phyloP scores from a whole-genome alignment of 2,797 vertebrate genomes.

The Bucorvus abyssinicus region DNA sequence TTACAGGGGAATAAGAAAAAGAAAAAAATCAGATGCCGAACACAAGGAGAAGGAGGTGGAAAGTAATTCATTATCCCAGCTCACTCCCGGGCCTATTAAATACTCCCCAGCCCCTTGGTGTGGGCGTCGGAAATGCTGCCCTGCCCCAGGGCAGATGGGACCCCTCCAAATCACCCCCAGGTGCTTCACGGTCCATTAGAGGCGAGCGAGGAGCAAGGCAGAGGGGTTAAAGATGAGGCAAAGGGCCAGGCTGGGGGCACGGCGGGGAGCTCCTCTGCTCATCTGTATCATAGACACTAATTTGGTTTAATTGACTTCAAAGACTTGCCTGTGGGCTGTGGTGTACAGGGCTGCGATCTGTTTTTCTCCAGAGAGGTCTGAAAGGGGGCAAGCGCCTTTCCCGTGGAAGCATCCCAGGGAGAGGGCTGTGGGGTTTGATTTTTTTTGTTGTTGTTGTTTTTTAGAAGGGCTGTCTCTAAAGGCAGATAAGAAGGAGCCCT shows the following conservation, averaged over 20 bases:
- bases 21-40: neutral
- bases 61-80: neutral
- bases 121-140: neutral
- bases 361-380: constrained; percentile 7
- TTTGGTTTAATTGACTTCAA: constrained; percentile 72
- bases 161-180: constrained; percentile 17
- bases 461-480: constrained; percentile 18
- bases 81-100: neutral
- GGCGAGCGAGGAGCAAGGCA: neutral
- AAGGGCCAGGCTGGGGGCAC: constrained; percentile 22
- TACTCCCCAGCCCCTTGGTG: neutral
- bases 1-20: neutral
- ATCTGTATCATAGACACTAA: constrained; percentile 63
- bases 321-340: constrained; percentile 31
- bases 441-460: neutral
- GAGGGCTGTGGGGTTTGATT: neutral
- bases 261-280: constrained; percentile 28
- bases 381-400: constrained; percentile 1
- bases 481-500: constrained; percentile 11
- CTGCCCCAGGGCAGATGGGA: constrained; percentile 43
- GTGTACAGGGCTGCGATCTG: neutral
- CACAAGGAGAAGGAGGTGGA: neutral
- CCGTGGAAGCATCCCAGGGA: constrained; percentile 17
- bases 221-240: constrained; percentile 37
- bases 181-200: constrained; percentile 62